Evolutionary conservation across 2,113 vertebrate genomes (phyloP).

Genomic region (Carassius gibelio): DNA sequence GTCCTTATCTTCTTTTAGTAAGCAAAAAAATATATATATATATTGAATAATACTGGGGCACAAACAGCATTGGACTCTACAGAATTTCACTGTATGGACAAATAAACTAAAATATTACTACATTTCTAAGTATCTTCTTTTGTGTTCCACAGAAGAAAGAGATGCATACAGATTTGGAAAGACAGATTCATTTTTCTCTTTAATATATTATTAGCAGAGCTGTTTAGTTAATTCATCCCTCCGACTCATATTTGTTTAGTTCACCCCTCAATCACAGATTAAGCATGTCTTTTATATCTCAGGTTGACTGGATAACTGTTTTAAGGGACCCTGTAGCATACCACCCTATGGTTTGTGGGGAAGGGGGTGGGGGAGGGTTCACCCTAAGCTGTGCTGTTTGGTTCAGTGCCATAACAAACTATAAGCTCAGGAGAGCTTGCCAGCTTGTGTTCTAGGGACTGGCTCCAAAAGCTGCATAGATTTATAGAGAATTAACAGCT

Average conservation of each 20-base stretch:
- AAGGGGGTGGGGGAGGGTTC: neutral
- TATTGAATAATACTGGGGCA: no score
- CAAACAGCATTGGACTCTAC: no score
- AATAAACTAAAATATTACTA: neutral
- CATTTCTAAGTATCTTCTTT: neutral
- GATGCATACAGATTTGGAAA: neutral
- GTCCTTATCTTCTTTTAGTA: no score
- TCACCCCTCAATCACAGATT: neutral
- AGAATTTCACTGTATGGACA: no score
- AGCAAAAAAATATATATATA: no score
- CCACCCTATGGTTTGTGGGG: constrained; percentile 24
- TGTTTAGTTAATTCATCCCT: neutral
- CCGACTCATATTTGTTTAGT: neutral
- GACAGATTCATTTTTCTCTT: neutral
- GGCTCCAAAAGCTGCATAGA: constrained; percentile 52
- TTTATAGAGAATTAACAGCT: constrained; percentile 57
- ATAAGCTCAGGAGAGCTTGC: constrained; percentile 58
- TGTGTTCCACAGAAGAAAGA: neutral
- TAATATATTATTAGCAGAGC: neutral
- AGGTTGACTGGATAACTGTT: constrained; percentile 39
- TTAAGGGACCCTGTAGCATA: constrained; percentile 42
- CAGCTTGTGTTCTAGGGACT: constrained; percentile 52
- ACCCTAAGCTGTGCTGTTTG: constrained; percentile 47
- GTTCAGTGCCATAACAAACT: constrained; percentile 52
- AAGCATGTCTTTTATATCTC: constrained; percentile 14